phyloP scores from a whole-genome alignment of 2,888 invertebrate genomes.

The Yponomeuta evonymella region DNA sequence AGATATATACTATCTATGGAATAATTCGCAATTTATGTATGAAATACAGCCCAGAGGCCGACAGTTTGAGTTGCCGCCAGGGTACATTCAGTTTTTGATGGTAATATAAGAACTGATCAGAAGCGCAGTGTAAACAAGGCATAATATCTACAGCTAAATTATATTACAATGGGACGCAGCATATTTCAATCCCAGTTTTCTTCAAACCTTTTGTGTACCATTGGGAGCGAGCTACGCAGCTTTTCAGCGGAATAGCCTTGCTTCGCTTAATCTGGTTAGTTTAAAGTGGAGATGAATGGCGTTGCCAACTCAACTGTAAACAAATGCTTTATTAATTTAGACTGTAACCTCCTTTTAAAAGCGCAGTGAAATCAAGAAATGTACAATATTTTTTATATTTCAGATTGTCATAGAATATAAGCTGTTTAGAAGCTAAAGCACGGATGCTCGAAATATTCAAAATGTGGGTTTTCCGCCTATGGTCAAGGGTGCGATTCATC shows the following conservation, averaged over 20 bases:
- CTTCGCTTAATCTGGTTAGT: conserved; percentile 8
- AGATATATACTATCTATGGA: too few relatives aligned
- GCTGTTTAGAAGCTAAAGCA: too few relatives aligned
- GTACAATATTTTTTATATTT: background rate
- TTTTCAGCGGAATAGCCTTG: background rate
- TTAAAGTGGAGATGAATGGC: background rate
- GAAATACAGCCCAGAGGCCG: too few relatives aligned
- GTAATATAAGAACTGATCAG: background rate
- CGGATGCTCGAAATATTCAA: too few relatives aligned
- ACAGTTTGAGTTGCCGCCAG: too few relatives aligned
- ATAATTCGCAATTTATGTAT: too few relatives aligned
- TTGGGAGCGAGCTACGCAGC: background rate
- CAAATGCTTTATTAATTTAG: background rate
- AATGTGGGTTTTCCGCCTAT: too few relatives aligned
- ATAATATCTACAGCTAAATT: background rate
- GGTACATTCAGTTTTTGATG: too few relatives aligned
- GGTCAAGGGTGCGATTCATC: too few relatives aligned
- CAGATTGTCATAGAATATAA: too few relatives aligned
- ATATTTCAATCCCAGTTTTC: background rate
- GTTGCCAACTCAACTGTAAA: background rate
- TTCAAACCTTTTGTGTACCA: background rate
- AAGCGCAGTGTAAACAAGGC: background rate
- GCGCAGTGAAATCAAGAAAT: background rate
- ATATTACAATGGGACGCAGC: background rate
- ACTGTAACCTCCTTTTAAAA: background rate